phyloP scores from a whole-genome alignment of 2,888 invertebrate genomes.

The Rhogogaster chlorosoma region DNA sequence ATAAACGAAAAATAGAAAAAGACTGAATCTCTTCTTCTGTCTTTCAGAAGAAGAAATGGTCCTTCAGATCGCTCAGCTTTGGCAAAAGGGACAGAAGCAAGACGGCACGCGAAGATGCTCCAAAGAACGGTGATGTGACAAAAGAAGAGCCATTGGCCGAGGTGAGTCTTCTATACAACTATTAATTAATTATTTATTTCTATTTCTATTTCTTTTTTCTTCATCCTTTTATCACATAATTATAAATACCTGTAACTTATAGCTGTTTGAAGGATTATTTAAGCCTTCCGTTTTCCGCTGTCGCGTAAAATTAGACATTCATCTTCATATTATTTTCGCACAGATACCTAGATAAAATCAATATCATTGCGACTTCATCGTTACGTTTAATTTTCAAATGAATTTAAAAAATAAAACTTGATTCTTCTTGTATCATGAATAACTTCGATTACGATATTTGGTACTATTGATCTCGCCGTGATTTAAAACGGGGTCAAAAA shows the following conservation, averaged over 20 bases:
- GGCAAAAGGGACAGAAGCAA: conserved; percentile 93
- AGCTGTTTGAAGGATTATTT: background rate
- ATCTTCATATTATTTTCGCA: background rate
- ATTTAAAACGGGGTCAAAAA: background rate
- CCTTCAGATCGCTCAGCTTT: conserved; percentile 92
- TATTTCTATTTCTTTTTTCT: background rate
- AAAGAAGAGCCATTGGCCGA: conserved; percentile 82
- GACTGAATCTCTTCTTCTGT: conserved; percentile 36
- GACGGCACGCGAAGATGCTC: conserved; percentile 84
- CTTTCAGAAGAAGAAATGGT: conserved; percentile 91
- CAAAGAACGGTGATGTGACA: conserved; percentile 81
- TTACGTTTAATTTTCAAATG: background rate
- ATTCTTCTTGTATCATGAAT: too few relatives aligned
- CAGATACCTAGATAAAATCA: background rate
- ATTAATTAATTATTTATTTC: too few relatives aligned
- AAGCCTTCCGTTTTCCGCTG: background rate
- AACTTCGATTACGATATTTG: too few relatives aligned
- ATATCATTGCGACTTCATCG: background rate
- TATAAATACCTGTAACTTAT: background rate
- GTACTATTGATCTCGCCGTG: too few relatives aligned
- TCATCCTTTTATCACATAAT: background rate
- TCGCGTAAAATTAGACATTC: background rate
- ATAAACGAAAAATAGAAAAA: background rate
- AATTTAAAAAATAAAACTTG: too few relatives aligned
- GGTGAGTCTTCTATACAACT: conserved; percentile 78